Percentiles rank a stretch among this genome's conserved stretches.
Evolutionary conservation across 2,797 vertebrate species (phyloP).

Genomic region (Sebastes minor): DNA sequence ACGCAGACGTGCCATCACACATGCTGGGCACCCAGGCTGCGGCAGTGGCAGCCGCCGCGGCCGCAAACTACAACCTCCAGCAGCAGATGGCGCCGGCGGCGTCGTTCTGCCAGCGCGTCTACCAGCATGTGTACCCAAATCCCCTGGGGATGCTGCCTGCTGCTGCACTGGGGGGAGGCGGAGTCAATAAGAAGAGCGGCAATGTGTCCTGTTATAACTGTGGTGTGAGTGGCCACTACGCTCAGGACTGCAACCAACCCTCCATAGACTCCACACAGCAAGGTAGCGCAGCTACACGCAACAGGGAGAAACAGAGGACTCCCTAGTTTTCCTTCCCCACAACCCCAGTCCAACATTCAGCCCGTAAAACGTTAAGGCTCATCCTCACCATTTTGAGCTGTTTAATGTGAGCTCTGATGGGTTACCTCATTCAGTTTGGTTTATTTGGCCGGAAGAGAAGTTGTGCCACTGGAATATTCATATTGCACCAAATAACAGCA

Average conservation of each 20-base stretch:
- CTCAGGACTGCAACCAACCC: conserved; percentile 95
- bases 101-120: conserved; percentile 86
- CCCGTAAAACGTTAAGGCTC: background rate
- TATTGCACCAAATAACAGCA: background rate
- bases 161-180: conserved; percentile 81
- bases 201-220: conserved; percentile 95
- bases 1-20: conserved; percentile 82
- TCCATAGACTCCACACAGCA: conserved; percentile 91
- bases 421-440: background rate
- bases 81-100: conserved; percentile 91
- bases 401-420: background rate
- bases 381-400: background rate
- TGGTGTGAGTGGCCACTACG: conserved; percentile 91
- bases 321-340: background rate
- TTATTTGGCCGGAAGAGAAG: background rate
- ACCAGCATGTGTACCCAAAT: conserved; percentile 86
- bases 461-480: background rate
- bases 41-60: conserved; percentile 25
- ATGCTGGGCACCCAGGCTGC: conserved; percentile 87
- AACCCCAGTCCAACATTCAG: background rate
- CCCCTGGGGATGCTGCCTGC: conserved; percentile 86
- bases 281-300: conserved; percentile 82
- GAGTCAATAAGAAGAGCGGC: conserved; percentile 91
- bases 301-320: conserved; percentile 4
- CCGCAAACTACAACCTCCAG: conserved; percentile 89